Base-by-base conservation (phyloP, 2,113 vertebrate species). In the Sinocyclocheilus anophthalmus region DNA sequence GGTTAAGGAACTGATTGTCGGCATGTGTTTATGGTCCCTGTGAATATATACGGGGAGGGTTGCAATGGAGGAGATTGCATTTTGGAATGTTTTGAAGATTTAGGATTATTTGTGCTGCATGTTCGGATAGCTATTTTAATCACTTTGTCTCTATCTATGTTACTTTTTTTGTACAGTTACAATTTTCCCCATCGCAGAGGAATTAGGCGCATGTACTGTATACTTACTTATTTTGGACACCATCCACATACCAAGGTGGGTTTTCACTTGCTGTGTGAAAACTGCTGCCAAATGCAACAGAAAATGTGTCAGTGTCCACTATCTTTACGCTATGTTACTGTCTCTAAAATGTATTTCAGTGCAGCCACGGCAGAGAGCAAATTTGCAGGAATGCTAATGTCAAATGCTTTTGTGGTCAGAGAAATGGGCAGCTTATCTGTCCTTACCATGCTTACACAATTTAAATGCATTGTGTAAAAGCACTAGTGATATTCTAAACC, bases 41-140 rank as follows among this genome's bases (percentile, higher is more conserved):
- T 59, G 30, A 81, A 65, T 39, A 30, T 73, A 82, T 33, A 67
- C 8, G 5, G 57, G 77, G 57, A 76, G 70, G 20, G 48, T 73
- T 83, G 59, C 4, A 14, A 72, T 30, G 70, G 61, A 77, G 22
- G 80, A 65, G 88, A 83, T 86, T 93, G 86, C 90, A 50, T 72
- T 76, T 78, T 11, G 91, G 90, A 93, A 93, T 92, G 91, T 76
- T 65, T 50, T 75, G 45, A 89, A 33, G 16, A 79, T 57, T 61
- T 55, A 61, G 69, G 81, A 92, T 83, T 90, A 91, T 93, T 93
- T 92, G 86, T 90, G 81, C 83, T 84, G 86, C 82, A 53, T n/a
- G 67, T 75, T 70, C 84, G 61, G 80, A 83, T 83, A 83, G 81
- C 78, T 88, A 76, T 84, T 70, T 59, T 57, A 61, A 82, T 84